Conservation (phyloP, 2,797 vertebrate species). For the Semaprochilodus insignis region DNA sequence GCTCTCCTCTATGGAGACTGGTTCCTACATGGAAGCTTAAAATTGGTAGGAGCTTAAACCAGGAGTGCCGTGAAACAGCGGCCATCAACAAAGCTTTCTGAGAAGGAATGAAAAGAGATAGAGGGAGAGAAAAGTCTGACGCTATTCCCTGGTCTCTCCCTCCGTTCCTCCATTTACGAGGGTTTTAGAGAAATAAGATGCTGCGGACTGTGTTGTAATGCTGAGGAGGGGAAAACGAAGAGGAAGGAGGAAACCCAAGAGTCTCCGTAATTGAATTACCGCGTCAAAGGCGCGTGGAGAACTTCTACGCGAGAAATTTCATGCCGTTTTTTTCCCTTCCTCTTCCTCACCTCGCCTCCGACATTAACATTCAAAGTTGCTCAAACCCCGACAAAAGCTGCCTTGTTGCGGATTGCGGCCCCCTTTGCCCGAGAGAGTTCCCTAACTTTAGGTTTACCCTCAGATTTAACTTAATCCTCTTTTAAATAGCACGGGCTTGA, state of each 20-base stretch:
- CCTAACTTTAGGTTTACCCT: conserved; percentile 58
- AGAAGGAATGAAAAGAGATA: conserved; percentile 57
- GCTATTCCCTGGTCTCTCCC: conserved; percentile 46
- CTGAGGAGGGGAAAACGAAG: conserved; percentile 26
- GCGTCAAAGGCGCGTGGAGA: conserved; percentile 57
- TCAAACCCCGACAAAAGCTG: conserved; percentile 44
- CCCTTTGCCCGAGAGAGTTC: conserved; percentile 44
- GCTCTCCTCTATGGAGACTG: conserved; percentile 75
- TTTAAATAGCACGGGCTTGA: conserved; percentile 50
- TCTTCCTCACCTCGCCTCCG: conserved; percentile 18
- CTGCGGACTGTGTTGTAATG: conserved; percentile 25
- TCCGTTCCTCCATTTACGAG: conserved; percentile 40
- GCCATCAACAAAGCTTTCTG: conserved; percentile 70
- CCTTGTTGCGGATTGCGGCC: conserved; percentile 36
- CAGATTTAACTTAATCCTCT: conserved; percentile 58
- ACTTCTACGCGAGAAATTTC: conserved; percentile 57
- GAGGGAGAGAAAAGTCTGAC: conserved; percentile 56
- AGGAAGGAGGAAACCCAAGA: conserved; percentile 45
- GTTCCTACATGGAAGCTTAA: conserved; percentile 80
- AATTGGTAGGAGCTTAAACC: conserved; percentile 69
- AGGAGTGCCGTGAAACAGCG: conserved; percentile 72
- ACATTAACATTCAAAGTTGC: conserved; percentile 49
- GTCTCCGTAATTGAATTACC: conserved; percentile 64
- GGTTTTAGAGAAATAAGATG: conserved; percentile 44
- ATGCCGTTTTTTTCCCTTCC: conserved; percentile 52